Percentiles rank a stretch among this genome's conserved stretches.
Conservation (phyloP, 2,113 vertebrate genomes). For the Gymnocephalus cernua region DNA sequence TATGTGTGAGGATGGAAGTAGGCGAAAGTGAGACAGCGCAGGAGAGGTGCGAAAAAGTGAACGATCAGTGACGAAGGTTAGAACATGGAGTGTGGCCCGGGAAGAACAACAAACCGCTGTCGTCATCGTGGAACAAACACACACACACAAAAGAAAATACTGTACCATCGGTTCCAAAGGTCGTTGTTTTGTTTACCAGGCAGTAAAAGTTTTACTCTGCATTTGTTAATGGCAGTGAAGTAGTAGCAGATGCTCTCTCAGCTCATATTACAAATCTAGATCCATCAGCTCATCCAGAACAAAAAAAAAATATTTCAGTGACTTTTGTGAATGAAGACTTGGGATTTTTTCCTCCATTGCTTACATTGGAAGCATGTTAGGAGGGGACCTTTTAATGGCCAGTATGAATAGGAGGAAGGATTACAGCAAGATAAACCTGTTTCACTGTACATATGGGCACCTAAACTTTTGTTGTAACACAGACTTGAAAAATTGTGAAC, state of each 20-base stretch:
- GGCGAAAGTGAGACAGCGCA: slow-evolving; percentile 63
- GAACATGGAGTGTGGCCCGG: slow-evolving; percentile 6
- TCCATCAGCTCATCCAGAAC: background rate
- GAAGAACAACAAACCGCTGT: slow-evolving; percentile 33
- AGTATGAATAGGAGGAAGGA: background rate
- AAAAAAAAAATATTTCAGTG: too few species aligned
- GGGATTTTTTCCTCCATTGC: background rate
- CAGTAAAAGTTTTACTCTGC: slow-evolving; percentile 48
- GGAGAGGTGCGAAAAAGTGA: slow-evolving; percentile 63
- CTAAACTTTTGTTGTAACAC: too few species aligned
- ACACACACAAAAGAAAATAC: slow-evolving; percentile 48
- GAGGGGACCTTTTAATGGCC: background rate
- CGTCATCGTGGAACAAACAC: slow-evolving; percentile 48
- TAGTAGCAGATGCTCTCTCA: background rate
- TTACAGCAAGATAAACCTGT: background rate
- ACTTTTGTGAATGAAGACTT: background rate
- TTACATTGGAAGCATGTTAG: background rate
- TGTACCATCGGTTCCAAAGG: slow-evolving; percentile 63
- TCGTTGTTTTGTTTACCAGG: slow-evolving; percentile 57
- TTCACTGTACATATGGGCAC: background rate
- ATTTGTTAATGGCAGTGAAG: slow-evolving; percentile 25
- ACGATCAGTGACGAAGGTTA: slow-evolving; percentile 51
- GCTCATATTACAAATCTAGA: background rate
- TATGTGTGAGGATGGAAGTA: slow-evolving; percentile 56
- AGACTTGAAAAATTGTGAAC: background rate